These are phyloP conservation scores for Gallinago jamesoni DNA, from an alignment of 2,113 vertebrate species.

Conservation along the genomic window DNA sequence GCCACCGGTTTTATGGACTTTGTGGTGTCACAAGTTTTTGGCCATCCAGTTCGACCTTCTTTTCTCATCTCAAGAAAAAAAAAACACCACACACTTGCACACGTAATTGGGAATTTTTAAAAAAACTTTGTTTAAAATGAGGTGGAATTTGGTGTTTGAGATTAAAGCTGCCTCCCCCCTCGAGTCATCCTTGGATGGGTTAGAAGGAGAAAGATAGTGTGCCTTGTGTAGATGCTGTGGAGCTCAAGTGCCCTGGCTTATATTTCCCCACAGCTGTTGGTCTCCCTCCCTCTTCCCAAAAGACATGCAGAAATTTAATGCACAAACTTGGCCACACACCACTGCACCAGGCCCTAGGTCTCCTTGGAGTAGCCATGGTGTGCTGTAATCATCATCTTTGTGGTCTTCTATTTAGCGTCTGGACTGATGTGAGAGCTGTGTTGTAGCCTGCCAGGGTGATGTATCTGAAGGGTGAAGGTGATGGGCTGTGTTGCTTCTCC, in stretches of 20 bases:
- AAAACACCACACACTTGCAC: neutral
- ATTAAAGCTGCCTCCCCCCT: rapidly evolving
- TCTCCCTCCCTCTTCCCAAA: neutral
- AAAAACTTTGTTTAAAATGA: neutral
- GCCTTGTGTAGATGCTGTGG: neutral
- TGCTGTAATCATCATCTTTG: neutral
- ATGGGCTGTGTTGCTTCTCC: neutral
- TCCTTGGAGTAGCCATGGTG: neutral
- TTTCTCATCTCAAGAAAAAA: rapidly evolving
- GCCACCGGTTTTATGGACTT: neutral
- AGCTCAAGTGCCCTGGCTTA: neutral
- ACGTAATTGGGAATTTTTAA: neutral
- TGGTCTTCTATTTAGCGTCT: neutral
- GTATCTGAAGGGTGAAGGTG: neutral
- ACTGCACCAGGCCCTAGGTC: neutral
- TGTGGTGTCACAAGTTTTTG: neutral
- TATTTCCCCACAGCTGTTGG: neutral
- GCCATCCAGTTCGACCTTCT: neutral
- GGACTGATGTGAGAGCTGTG: neutral
- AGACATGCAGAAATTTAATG: neutral
- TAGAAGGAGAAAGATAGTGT: neutral
- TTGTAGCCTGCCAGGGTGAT: neutral
- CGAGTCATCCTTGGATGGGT: neutral
- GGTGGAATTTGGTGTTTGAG: neutral
- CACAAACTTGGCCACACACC: neutral